Conservation (phyloP, 1,140 invertebrate species). For the Anoplophora glabripennis region DNA sequence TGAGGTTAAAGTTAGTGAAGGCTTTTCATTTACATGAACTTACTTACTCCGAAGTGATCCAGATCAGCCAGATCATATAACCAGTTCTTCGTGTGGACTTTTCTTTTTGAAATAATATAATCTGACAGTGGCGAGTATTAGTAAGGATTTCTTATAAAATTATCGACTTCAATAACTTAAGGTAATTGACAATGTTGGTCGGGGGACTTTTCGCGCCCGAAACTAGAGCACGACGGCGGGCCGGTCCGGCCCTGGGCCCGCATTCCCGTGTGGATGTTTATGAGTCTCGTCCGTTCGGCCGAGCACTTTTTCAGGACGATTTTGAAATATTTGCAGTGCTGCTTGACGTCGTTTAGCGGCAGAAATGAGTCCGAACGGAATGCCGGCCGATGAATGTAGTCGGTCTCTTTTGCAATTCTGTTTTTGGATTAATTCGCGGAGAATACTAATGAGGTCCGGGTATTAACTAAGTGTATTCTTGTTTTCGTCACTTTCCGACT, state of each 20-base stretch:
- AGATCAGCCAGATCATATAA: too few species aligned
- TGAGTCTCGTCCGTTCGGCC: conserved; percentile 38
- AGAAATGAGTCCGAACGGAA: conserved; percentile 43
- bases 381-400: conserved; percentile 32
- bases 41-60: too few species aligned
- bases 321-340: conserved; percentile 45
- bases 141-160: too few species aligned
- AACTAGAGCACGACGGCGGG: background rate
- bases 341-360: conserved; percentile 43
- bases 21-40: too few species aligned
- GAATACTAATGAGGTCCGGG: conserved; percentile 47
- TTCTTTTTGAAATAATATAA: too few species aligned
- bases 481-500: conserved; percentile 41
- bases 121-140: too few species aligned
- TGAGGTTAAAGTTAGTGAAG: too few species aligned
- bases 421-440: conserved; percentile 48
- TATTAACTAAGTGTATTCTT: conserved; percentile 45
- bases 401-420: conserved; percentile 39
- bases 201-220: background rate
- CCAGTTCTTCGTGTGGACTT: too few species aligned
- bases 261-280: conserved; percentile 42
- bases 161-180: too few species aligned
- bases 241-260: conserved; percentile 14
- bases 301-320: conserved; percentile 42
- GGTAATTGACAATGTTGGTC: too few species aligned